Percentiles rank a stretch among this genome's conserved stretches.
Evolutionary conservation across 2,797 vertebrate species (phyloP).

Genomic region (Botia kubotai): DNA sequence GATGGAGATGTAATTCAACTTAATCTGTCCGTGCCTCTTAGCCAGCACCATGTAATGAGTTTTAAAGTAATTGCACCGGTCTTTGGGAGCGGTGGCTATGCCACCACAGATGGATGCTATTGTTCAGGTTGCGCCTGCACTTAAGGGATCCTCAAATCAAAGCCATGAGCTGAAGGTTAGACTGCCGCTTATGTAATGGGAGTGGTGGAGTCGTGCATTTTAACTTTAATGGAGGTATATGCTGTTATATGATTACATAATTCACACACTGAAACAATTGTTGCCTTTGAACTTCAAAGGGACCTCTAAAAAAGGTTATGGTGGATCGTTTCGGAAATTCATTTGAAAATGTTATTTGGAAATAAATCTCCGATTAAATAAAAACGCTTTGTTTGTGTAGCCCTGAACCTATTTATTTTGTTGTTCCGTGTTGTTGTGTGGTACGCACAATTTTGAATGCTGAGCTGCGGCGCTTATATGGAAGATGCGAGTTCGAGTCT

Average conservation of each 20-base stretch:
- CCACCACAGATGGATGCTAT: slow-evolving; percentile 25
- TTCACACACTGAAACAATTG: slow-evolving; percentile 46
- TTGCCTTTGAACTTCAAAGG: slow-evolving; percentile 28
- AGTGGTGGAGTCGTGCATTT: slow-evolving; percentile 41
- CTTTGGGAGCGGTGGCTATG: background rate
- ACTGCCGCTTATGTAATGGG: slow-evolving; percentile 21
- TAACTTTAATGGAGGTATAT: slow-evolving; percentile 35
- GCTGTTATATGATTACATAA: slow-evolving; percentile 42
- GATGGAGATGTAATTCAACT: slow-evolving; percentile 76
- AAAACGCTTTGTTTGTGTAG: background rate
- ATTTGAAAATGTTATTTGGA: slow-evolving; percentile 3
- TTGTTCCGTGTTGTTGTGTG: background rate
- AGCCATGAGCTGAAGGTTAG: slow-evolving; percentile 11
- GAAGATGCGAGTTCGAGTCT: background rate
- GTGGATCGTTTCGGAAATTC: slow-evolving; percentile 14
- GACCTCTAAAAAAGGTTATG: slow-evolving; percentile 6
- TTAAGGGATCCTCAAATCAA: slow-evolving; percentile 32
- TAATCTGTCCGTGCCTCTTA: slow-evolving; percentile 34
- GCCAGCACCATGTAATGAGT: background rate
- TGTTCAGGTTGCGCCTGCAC: slow-evolving; percentile 29
- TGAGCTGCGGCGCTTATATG: background rate
- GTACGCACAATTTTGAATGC: background rate
- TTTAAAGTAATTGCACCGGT: background rate
- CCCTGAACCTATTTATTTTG: background rate
- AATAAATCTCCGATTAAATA: background rate